phyloP scores from a whole-genome alignment of 2,888 invertebrate species.

The Ichneumon xanthorius region DNA sequence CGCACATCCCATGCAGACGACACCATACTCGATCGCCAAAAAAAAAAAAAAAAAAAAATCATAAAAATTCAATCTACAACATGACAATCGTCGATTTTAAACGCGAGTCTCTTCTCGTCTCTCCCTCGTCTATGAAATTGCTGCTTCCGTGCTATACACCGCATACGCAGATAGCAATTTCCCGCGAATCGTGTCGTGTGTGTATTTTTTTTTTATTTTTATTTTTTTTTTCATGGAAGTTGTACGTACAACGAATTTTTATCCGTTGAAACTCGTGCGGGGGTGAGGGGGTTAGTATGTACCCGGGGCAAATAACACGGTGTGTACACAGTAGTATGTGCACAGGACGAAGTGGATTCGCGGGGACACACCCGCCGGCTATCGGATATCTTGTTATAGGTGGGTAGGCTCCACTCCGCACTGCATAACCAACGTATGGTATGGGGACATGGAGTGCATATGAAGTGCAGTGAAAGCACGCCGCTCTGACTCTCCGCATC shows the following conservation, averaged over 20 bases:
- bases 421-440: slow-evolving; percentile 59
- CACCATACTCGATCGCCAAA: slow-evolving; percentile 44
- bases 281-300: slow-evolving; percentile 38
- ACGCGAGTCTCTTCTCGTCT: slow-evolving; percentile 38
- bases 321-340: slow-evolving; percentile 57
- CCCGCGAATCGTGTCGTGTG: slow-evolving; percentile 48
- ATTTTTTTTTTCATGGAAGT: slow-evolving; percentile 54
- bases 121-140: slow-evolving; percentile 18
- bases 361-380: slow-evolving; percentile 75
- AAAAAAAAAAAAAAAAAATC: not conserved
- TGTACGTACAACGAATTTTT: slow-evolving; percentile 65
- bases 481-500: slow-evolving; percentile 35
- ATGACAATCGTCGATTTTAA: slow-evolving; percentile 62
- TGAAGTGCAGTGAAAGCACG: slow-evolving; percentile 83
- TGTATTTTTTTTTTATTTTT: slow-evolving; percentile 23
- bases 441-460: slow-evolving; percentile 83
- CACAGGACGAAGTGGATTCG: slow-evolving; percentile 73
- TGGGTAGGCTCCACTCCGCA: slow-evolving; percentile 74
- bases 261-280: slow-evolving; percentile 39
- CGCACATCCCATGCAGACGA: slow-evolving; percentile 12
- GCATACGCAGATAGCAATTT: slow-evolving; percentile 60
- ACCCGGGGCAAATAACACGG: slow-evolving; percentile 65
- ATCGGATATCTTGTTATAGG: slow-evolving; percentile 82
- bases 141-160: slow-evolving; percentile 19
- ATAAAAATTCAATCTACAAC: slow-evolving; percentile 67